phyloP scores from a whole-genome alignment of 2,888 invertebrate genomes.

The Proisotoma minuta region DNA sequence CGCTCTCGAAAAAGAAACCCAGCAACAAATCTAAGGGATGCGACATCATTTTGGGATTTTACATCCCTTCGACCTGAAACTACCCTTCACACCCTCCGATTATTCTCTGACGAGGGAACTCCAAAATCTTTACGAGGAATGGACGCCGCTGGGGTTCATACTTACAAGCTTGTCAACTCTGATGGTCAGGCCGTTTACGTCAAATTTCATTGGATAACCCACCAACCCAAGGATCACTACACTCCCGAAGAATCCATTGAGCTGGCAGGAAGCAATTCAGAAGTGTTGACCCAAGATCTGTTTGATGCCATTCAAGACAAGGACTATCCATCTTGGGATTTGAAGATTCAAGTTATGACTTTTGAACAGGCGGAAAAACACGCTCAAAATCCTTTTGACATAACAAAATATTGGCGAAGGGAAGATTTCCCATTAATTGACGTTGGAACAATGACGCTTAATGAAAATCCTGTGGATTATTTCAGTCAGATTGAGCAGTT shows the following conservation, averaged over 20 bases:
- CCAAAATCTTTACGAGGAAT: conserved; percentile 76
- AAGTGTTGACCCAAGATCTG: conserved; percentile 22
- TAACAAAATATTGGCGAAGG: conserved; percentile 23
- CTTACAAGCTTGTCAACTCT: conserved; percentile 61
- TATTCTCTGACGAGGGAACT: conserved; percentile 86
- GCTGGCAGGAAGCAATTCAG: background rate
- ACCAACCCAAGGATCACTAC: background rate
- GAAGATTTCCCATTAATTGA: conserved; percentile 23
- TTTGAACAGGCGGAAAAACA: conserved; percentile 15
- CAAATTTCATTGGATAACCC: background rate
- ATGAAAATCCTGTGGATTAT: conserved; percentile 22
- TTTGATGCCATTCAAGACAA: conserved; percentile 24
- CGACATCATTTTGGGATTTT: conserved; percentile 96
- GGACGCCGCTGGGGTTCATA: conserved; percentile 94
- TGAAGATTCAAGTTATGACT: conserved; percentile 32
- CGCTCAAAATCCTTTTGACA: conserved; percentile 29
- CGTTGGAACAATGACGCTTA: conserved; percentile 22
- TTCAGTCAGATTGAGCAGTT: conserved; percentile 25
- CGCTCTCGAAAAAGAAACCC: conserved; percentile 97
- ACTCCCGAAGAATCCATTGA: background rate
- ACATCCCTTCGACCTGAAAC: conserved; percentile 80
- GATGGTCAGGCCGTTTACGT: background rate
- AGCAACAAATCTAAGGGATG: conserved; percentile 80
- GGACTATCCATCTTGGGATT: conserved; percentile 25
- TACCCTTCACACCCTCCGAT: conserved; percentile 73